A percentile compares a stretch with the other conserved stretches of the same genome.
These are phyloP conservation scores for Tyria jacobaeae DNA, from an alignment of 2,888 invertebrate species.

Conservation along the genomic window DNA sequence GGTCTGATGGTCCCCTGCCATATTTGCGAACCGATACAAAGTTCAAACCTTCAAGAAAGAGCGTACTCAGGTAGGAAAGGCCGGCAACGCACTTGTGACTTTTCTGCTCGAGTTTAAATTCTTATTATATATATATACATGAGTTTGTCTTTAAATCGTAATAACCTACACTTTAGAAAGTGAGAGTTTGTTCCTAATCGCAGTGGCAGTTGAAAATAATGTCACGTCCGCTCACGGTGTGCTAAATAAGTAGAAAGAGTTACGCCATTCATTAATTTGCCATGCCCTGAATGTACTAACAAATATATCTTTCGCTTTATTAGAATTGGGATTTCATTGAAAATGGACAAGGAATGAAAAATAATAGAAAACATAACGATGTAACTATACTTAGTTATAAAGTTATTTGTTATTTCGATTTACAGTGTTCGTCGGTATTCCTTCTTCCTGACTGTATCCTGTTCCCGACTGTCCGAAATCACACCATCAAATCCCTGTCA, in stretches of 20 bases:
- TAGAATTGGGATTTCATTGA: background rate
- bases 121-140: background rate
- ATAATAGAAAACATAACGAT: background rate
- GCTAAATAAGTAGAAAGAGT: background rate
- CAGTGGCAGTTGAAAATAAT: background rate
- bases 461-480: conserved; percentile 10
- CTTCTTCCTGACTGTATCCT: conserved; percentile 5
- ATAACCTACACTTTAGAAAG: background rate
- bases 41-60: too few species aligned
- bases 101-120: background rate
- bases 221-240: background rate
- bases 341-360: too few species aligned
- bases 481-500: conserved; percentile 1
- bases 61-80: too few species aligned
- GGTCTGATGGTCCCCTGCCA: too few species aligned
- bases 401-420: conserved; percentile 1
- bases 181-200: background rate
- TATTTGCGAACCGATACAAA: too few species aligned
- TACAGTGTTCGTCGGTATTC: conserved; percentile 4
- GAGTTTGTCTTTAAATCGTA: background rate
- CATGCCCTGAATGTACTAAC: background rate
- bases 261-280: background rate
- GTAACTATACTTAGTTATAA: background rate
- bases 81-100: too few species aligned
- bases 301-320: background rate